Conservation (phyloP, 1,140 invertebrate species). For the Bombus fervidus region DNA sequence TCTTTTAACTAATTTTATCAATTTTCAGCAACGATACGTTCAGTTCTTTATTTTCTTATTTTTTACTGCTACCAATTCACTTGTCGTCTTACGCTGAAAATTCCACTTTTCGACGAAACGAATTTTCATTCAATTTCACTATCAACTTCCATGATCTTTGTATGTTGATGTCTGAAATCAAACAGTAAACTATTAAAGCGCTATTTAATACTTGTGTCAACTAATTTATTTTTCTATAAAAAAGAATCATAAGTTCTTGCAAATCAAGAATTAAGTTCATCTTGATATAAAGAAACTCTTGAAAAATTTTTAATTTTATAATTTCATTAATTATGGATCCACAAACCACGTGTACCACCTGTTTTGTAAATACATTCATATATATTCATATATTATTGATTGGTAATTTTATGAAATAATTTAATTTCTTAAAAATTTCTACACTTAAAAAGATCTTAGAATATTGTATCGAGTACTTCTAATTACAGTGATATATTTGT, state of each 20-base stretch:
- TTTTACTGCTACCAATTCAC: conserved; percentile 1
- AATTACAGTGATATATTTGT: neutral
- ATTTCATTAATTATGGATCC: neutral
- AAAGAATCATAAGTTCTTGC: conserved; percentile 28
- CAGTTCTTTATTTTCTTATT: neutral
- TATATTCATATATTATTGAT: neutral
- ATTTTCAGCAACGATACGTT: neutral
- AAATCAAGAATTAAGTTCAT: neutral
- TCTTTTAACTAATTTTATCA: conserved; percentile 7
- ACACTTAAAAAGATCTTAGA: neutral
- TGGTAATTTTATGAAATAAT: neutral
- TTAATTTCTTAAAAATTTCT: neutral
- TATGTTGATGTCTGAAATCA: conserved; percentile 34
- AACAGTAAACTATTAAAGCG: neutral
- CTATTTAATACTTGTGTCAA: neutral
- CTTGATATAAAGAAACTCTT: neutral
- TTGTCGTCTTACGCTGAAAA: neutral
- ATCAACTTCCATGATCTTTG: conserved; percentile 34
- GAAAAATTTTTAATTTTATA: neutral
- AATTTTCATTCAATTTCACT: conserved; percentile 33
- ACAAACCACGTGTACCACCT: neutral
- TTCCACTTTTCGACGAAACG: neutral
- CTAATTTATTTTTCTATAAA: neutral
- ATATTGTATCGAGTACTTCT: neutral
- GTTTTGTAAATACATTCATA: neutral